These are phyloP conservation scores for Tragelaphus scriptus DNA, from an alignment of 2,113 vertebrate genomes.

Conservation along the genomic window DNA sequence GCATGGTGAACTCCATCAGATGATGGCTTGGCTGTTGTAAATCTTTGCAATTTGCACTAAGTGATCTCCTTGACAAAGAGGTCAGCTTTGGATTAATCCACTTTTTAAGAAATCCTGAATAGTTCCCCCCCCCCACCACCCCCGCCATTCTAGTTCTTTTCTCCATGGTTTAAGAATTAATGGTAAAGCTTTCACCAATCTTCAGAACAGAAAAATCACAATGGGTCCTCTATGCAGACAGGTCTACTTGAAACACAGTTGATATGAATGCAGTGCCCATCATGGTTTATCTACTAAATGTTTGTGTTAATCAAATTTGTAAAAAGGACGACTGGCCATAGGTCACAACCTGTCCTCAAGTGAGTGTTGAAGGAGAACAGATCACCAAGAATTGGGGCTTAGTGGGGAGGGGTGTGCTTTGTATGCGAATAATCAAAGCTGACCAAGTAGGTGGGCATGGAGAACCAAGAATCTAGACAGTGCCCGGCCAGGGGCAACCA, in stretches of 20 bases:
- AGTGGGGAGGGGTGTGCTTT: fast-evolving
- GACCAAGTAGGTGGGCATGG: neutral
- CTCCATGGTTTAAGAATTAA: neutral
- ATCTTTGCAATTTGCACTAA: neutral
- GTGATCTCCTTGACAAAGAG: neutral
- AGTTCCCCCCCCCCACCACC: neutral
- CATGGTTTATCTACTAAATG: neutral
- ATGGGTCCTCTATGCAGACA: neutral
- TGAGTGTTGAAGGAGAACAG: neutral
- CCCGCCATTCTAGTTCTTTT: neutral
- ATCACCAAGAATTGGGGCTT: neutral
- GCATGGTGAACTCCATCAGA: neutral
- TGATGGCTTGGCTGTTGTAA: neutral
- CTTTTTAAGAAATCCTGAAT: slow-evolving; percentile 3
- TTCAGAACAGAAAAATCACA: neutral
- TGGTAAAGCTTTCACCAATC: neutral
- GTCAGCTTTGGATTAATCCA: neutral
- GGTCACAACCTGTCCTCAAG: neutral
- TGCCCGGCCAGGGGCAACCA: neutral
- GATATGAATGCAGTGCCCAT: neutral
- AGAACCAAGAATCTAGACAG: neutral
- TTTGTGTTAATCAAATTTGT: neutral
- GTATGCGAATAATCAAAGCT: neutral
- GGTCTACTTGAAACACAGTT: neutral
- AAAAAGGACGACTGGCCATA: neutral